A percentile compares a stretch with the other conserved stretches of the same genome.
Conservation (phyloP, 2,888 invertebrate species). For the Microctonus brassicae region DNA sequence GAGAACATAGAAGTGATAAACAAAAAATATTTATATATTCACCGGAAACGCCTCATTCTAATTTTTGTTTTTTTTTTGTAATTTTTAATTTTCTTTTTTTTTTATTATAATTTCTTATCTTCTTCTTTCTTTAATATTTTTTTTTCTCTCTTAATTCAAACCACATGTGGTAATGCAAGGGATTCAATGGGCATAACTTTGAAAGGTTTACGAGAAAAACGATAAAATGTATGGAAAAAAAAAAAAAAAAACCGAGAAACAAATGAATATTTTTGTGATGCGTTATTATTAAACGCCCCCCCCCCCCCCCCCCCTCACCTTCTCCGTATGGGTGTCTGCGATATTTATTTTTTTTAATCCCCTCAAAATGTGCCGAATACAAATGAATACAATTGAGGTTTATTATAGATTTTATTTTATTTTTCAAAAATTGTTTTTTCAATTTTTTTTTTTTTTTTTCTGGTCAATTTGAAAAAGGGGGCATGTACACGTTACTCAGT, state of each 20-base stretch:
- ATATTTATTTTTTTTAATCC: slow-evolving; percentile 19
- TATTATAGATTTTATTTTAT: background rate
- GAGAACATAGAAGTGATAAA: background rate
- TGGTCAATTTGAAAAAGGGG: slow-evolving; percentile 53
- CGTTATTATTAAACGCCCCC: slow-evolving; percentile 19
- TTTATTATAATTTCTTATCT: slow-evolving; percentile 31
- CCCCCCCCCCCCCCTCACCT: background rate
- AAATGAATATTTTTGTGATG: slow-evolving; percentile 28
- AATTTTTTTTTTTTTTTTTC: slow-evolving; percentile 49
- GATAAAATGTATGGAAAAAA: slow-evolving; percentile 32
- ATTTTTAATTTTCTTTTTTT: slow-evolving; percentile 23
- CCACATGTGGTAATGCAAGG: slow-evolving; percentile 65
- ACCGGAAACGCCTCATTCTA: background rate
- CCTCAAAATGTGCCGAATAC: slow-evolving; percentile 1
- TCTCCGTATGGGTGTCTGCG: slow-evolving; percentile 25
- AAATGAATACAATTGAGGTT: background rate
- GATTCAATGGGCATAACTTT: slow-evolving; percentile 68
- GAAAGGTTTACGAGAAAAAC: slow-evolving; percentile 23
- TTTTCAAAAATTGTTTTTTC: slow-evolving; percentile 47
- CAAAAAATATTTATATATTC: background rate
- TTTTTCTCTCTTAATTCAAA: slow-evolving; percentile 37
- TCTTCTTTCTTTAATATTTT: slow-evolving; percentile 23
- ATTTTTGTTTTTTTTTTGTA: slow-evolving; percentile 28
- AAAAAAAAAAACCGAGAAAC: slow-evolving; percentile 30
- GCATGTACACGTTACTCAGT: background rate